A percentile compares a stretch with the other conserved stretches of the same genome.
Evolutionary conservation across 1,140 invertebrate genomes (phyloP).

Genomic region (Lucilia sericata): DNA sequence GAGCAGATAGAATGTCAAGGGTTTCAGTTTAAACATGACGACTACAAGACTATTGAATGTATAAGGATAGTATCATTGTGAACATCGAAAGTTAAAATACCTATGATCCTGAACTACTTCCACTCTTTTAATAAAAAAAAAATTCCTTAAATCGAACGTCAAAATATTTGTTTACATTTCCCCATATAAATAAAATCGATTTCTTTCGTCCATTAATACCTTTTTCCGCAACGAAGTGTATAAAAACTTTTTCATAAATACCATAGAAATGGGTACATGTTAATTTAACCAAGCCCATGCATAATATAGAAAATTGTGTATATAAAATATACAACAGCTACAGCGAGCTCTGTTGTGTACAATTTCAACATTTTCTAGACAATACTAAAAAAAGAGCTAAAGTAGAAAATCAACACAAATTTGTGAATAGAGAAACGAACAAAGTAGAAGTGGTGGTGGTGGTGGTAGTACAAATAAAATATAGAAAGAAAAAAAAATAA

Average conservation of each 20-base stretch:
- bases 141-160: too few relatives aligned
- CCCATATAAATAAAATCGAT: not conserved
- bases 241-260: conserved; percentile 10
- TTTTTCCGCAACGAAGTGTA: not conserved
- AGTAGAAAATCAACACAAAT: conserved; percentile 9
- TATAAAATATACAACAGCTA: not conserved
- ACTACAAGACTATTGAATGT: too few relatives aligned
- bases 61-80: too few relatives aligned
- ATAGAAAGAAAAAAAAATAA: not conserved
- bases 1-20: too few relatives aligned
- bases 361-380: conserved; percentile 5
- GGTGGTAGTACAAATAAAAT: not conserved
- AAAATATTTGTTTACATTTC: not conserved
- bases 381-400: not conserved
- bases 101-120: too few relatives aligned
- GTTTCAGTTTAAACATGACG: too few relatives aligned
- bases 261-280: conserved; percentile 36
- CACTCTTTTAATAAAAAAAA: too few relatives aligned
- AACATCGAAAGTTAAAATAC: too few relatives aligned
- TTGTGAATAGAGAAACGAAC: not conserved
- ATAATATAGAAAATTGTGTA: conserved; percentile 28
- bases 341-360: not conserved
- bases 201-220: not conserved
- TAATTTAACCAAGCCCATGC: conserved; percentile 32
- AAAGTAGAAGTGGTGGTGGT: not conserved